phyloP scores from a whole-genome alignment of 2,888 invertebrate species.

The Acronicta alni region DNA sequence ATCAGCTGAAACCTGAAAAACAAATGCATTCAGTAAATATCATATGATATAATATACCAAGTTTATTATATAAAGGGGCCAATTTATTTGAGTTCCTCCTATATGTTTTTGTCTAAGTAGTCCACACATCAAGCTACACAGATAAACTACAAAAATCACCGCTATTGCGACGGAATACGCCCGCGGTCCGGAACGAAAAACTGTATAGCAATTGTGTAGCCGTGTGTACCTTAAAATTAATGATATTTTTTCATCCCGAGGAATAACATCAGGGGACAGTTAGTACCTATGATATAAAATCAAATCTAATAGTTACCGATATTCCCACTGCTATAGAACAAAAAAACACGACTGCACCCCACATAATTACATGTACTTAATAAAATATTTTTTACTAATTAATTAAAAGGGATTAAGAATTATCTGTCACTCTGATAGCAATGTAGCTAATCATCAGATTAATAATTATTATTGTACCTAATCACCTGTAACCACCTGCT shows the following conservation, averaged over 20 bases:
- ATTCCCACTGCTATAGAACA: constrained; percentile 53
- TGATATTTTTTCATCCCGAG: no score
- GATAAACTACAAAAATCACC: no score
- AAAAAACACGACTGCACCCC: constrained; percentile 61
- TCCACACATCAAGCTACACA: no score
- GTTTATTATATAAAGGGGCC: no score
- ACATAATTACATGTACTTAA: constrained; percentile 28
- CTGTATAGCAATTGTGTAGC: no score
- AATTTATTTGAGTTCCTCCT: no score
- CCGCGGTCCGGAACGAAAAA: no score
- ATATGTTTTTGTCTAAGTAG: no score
- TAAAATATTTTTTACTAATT: not conserved
- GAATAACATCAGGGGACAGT: not conserved
- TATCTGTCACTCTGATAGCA: constrained; percentile 12
- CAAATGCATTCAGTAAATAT: not conserved
- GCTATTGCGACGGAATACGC: no score
- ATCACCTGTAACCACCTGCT: no score
- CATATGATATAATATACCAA: no score
- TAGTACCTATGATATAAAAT: not conserved
- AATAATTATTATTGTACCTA: not conserved
- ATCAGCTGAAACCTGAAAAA: constrained; percentile 41
- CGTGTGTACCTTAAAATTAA: no score
- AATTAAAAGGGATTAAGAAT: constrained; percentile 20
- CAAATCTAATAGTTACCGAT: constrained; percentile 55
- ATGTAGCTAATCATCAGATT: constrained; percentile 12